Conservation (phyloP, 2,113 vertebrate species). For the Marmota monax region DNA sequence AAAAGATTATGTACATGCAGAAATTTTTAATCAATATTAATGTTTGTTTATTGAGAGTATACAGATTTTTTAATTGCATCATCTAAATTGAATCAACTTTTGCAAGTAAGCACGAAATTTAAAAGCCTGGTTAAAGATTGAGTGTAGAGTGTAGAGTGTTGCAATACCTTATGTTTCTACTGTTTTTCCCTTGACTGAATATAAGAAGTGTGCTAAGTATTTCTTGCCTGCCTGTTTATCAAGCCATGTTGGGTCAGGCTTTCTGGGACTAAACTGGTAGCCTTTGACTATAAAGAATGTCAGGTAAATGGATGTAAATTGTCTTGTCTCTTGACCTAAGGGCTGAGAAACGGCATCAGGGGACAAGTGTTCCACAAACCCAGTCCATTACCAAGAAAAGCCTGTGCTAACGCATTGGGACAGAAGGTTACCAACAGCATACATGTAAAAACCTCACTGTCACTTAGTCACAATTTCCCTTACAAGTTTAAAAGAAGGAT, state of each 20-base stretch:
- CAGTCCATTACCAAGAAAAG: conserved; percentile 60
- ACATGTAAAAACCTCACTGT: conserved; percentile 53
- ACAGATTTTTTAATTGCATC: conserved; percentile 30
- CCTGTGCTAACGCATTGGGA: not conserved
- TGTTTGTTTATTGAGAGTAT: not conserved
- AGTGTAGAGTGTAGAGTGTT: not conserved
- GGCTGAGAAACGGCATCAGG: conserved; percentile 16
- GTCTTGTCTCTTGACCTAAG: conserved; percentile 56
- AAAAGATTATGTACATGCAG: not conserved
- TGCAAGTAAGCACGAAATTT: not conserved
- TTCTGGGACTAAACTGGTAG: conserved; percentile 48
- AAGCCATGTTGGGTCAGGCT: conserved; percentile 51
- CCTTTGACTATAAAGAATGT: conserved; percentile 52
- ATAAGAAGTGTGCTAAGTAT: conserved; percentile 50
- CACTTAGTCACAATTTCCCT: conserved; percentile 64
- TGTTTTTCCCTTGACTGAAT: conserved; percentile 45
- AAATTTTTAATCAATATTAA: not conserved
- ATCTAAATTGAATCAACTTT: conserved; percentile 37
- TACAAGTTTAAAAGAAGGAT: conserved; percentile 29
- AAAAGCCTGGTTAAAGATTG: conserved; percentile 48
- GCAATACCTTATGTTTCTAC: not conserved
- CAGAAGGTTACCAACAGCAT: conserved; percentile 9
- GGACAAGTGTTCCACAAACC: conserved; percentile 21
- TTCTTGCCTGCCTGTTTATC: conserved; percentile 65
- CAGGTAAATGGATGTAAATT: conserved; percentile 74